Evolutionary conservation across 2,888 invertebrate species (phyloP), one percentile per base, ranked within the genome.

Genomic region (Fragum whitleyi): DNA sequence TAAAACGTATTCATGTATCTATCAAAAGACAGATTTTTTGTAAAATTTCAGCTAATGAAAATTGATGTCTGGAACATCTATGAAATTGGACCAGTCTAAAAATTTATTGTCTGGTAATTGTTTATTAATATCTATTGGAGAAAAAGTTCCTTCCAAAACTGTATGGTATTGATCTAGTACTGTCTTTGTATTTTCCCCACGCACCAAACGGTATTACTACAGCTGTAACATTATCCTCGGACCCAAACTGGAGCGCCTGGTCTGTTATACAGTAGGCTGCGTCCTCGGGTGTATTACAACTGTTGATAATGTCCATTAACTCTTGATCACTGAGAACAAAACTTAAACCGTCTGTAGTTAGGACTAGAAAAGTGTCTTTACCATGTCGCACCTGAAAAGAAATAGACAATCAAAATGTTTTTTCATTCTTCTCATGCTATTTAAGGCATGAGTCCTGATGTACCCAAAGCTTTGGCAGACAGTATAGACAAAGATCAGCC

Each of bases 221-320:
- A 29, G 94, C 94, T 2, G 95, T 94, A 47, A 94, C 91, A 89
- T 95, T 95, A 90, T 95, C 95, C 79, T 95, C 94, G 2, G 95
- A 94, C 6, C 94, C 94, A 90, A 94, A 95, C 75, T 94, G 94
- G 77, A 95, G 90, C 0, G 95, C 95, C 90, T 95, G 94, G 85
- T 95, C 95, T 2, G 94, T 93, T 2, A 95, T 87, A 59, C 94
- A 90, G 16, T 91, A 88, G 6, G 95, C 95, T 19, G 94, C 95
- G 72, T 94, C 94, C 29, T 91, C 80, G 0, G 95, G 94, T 57
- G 92, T 92, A 16, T 91, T 89, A 85, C 94, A 94, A 75, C 92
- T 92, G 74, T 92, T 92, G 26, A 94, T 91, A 65, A 94, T 92
- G 89, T 95, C 93, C 61, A 94, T 92, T 14, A 95, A 92, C 87